Base-by-base conservation (phyloP, 2,113 vertebrate genomes). In the Callipepla squamata region DNA sequence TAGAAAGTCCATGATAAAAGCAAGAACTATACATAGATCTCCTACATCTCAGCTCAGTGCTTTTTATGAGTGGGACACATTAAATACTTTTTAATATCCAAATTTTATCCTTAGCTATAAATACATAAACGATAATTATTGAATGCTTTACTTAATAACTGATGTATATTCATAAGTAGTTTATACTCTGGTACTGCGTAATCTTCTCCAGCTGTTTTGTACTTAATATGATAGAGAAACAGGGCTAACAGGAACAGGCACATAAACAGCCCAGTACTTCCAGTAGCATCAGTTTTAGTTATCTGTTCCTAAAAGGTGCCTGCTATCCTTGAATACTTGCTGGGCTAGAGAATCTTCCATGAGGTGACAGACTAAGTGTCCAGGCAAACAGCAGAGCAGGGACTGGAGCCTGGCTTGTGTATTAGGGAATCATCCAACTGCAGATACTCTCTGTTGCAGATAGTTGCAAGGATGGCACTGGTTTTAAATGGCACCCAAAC, bases 321-420 rank as follows among this genome's bases (percentile, higher is more conserved):
- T 65, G 11, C 45, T 51, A n/a, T 65, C 26, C 17, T 16, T 59
- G 59, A 72, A 50, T 40, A 36, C 57, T 32, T 34, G 9, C 42
- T 70, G 40, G 45, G 13, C 34, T 23, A 13, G 34, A 65, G 58
- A 4, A 20, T 59, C 9, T 58, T 44, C 73, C 15, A 6, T 23
- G 58, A 51, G 18, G 11, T 28, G 11, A n/a, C 14, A 59, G 26
- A 18, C 30, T 70, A 50, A 21, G 17, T 42, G 25, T 36, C 12
- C 38, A 44, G 26, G 32, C 63, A 51, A 44, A 50, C 0, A 6
- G 32, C 25, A 57, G 44, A 67, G 51, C 51, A n/a, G 36, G 25
- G 44, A 44, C 20, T 4, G 1, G 50, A 58, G 34, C 50, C 34
- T 66, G 34, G 19, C 5, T 73, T 0, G 0, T 32, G 9, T 48